Percentiles rank a stretch among this genome's conserved stretches.
Conservation (phyloP, 2,888 invertebrate species). For the Thymelicus acteon region DNA sequence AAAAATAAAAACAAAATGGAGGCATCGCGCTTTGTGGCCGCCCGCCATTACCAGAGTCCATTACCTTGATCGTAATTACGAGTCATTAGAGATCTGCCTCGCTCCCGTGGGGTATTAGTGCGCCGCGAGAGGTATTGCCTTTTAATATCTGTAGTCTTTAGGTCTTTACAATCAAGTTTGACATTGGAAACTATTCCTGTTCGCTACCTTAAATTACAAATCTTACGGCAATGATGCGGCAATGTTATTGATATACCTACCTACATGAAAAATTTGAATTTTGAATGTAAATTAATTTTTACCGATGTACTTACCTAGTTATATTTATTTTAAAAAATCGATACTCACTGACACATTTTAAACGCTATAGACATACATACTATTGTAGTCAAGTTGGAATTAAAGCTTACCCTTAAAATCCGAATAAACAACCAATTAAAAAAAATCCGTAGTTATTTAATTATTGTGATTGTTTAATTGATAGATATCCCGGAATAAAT, state of each 20-base stretch:
- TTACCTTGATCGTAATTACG: conserved; percentile 78
- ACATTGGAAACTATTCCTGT: conserved; percentile 45
- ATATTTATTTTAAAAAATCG: too few relatives aligned
- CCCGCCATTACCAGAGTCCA: conserved; percentile 73
- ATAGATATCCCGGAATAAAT: too few relatives aligned
- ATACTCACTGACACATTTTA: too few relatives aligned
- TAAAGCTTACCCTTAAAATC: too few relatives aligned
- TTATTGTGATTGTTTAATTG: too few relatives aligned
- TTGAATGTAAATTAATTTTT: background rate
- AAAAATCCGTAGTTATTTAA: too few relatives aligned
- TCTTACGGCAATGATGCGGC: background rate
- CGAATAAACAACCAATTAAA: too few relatives aligned
- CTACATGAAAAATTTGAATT: background rate
- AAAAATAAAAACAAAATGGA: conserved; percentile 68
- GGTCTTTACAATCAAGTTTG: conserved; percentile 42
- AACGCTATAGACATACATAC: too few relatives aligned
- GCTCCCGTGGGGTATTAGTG: conserved; percentile 66
- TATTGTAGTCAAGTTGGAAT: too few relatives aligned
- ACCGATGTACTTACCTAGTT: too few relatives aligned
- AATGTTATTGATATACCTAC: background rate
- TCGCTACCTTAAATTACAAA: background rate
- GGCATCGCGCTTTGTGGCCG: conserved; percentile 66
- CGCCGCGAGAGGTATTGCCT: conserved; percentile 63
- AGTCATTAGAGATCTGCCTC: conserved; percentile 70
- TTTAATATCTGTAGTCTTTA: conserved; percentile 62